Evolutionary conservation across 2,113 vertebrate species (phyloP).

Genomic region (Sinocyclocheilus maitianheensis): DNA sequence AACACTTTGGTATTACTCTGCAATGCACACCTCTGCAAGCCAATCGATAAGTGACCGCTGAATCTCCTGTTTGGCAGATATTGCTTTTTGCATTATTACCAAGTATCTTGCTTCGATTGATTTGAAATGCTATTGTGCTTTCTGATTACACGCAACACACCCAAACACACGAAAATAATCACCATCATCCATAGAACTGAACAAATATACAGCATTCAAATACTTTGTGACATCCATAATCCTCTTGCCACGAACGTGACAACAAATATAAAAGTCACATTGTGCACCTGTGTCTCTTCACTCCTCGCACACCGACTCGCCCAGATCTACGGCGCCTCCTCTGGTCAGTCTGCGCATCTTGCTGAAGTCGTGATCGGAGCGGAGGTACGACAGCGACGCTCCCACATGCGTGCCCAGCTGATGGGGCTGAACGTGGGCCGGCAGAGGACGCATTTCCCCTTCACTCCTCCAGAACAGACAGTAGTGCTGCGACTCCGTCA

Average conservation of each 20-base stretch:
- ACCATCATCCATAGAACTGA: conserved; percentile 18
- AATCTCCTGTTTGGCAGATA: conserved; percentile 47
- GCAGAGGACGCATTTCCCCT: conserved; percentile 76
- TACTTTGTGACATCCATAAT: conserved; percentile 7
- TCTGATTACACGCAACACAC: background rate
- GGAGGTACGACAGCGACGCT: conserved; percentile 77
- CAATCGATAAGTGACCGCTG: conserved; percentile 21
- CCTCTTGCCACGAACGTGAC: conserved; percentile 3
- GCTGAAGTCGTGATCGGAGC: conserved; percentile 80
- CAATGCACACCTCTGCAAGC: conserved; percentile 52
- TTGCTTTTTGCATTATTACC: conserved; percentile 57
- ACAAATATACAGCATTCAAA: conserved; percentile 13
- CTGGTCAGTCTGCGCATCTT: conserved; percentile 81
- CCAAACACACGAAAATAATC: background rate
- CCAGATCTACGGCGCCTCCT: conserved; percentile 80
- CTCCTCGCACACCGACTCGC: conserved; percentile 81
- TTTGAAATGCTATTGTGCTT: background rate
- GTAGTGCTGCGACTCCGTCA: conserved; percentile 76
- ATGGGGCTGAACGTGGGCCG: conserved; percentile 73
- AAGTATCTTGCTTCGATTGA: background rate
- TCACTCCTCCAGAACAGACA: conserved; percentile 78
- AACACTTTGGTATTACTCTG: conserved; percentile 73
- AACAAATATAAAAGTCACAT: conserved; percentile 17
- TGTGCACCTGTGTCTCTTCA: conserved; percentile 62
- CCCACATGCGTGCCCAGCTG: conserved; percentile 75